Base-by-base conservation (phyloP, 2,888 invertebrate genomes). In the Steinernema scapterisci region DNA sequence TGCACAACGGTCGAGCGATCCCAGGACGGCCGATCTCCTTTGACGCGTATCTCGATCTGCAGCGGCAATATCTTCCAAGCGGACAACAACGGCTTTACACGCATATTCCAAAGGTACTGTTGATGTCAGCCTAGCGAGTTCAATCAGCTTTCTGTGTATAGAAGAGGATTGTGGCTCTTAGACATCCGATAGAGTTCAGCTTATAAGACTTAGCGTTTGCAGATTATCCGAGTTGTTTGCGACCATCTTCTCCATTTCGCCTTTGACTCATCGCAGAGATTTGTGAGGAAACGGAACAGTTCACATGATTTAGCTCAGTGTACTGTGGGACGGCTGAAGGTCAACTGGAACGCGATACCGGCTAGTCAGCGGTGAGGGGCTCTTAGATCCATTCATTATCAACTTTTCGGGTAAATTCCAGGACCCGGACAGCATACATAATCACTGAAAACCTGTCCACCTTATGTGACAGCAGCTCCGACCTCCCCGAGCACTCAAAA, bases 41-140 rank as follows among this genome's bases (percentile, higher is more conserved):
- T 72, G 13, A 52, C 13, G 23, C 16, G 82, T 92, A 91, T 87
- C 88, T 94, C 73, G 91, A 91, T 80, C 89, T 92, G 80, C 94
- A 94, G 86, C 89, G 91, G 79, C 91, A 92, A 1, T 90, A 92
- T 1, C 89, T 94, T 1, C 94, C 94, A 85, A 94, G 94, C 0
- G 91, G 92, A 78, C 93, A 94, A 80, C 92, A 92, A 80, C 89
- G 94, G 80, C 91, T 91, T 13, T 92, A 93, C 78, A 92, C 91
- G 87, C 90, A 92, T 87, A 90, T 94, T 82, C 94, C 94, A 45
- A 94, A 93, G 91, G 93, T 93, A 71, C 16, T 21, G 31, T 56
- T 38, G 3, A 6, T 38, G 5, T 3, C 38, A 38, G 38, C 38
- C 9, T 19, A 11, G 23, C 56, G 19, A 44, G 63, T 31, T 16